Percentiles rank a stretch among this genome's conserved stretches.
phyloP scores from a whole-genome alignment of 2,797 vertebrate species.

The Siniperca obscura region DNA sequence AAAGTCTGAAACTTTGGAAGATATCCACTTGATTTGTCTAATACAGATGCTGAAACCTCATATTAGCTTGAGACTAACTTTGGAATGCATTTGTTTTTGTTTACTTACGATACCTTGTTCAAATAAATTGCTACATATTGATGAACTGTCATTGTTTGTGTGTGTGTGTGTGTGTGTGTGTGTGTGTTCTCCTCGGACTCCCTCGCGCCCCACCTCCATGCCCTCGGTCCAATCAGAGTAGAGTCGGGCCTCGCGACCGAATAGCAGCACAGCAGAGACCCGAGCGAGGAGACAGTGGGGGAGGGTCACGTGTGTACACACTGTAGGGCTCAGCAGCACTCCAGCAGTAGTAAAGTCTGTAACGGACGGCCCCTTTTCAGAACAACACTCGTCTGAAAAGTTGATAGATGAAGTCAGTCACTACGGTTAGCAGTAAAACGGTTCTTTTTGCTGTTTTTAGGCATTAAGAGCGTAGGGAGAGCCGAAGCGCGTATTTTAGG shows the following conservation, averaged over 20 bases:
- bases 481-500: slow-evolving; percentile 31
- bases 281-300: slow-evolving; percentile 71
- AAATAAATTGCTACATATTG: background rate
- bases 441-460: background rate
- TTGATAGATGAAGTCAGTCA: slow-evolving; percentile 60
- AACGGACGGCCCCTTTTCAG: slow-evolving; percentile 74
- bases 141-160: background rate
- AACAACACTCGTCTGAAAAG: slow-evolving; percentile 75
- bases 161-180: slow-evolving; percentile 20
- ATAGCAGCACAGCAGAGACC: slow-evolving; percentile 27
- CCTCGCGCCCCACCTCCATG: slow-evolving; percentile 62
- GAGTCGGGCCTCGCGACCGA: slow-evolving; percentile 61
- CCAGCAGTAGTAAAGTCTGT: slow-evolving; percentile 81
- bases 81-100: background rate
- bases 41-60: background rate
- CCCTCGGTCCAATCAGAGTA: slow-evolving; percentile 70
- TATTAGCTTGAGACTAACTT: background rate
- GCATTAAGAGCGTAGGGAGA: slow-evolving; percentile 17
- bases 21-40: background rate
- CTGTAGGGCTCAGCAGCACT: slow-evolving; percentile 76
- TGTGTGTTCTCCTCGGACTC: slow-evolving; percentile 1
- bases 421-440: slow-evolving; percentile 29
- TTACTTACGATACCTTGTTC: too few species aligned
- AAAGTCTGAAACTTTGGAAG: background rate
- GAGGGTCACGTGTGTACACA: slow-evolving; percentile 90